Percentiles rank a stretch among this genome's conserved stretches.
Evolutionary conservation across 2,888 invertebrate genomes (phyloP).

Genomic region (Dinocampus coccinellae): DNA sequence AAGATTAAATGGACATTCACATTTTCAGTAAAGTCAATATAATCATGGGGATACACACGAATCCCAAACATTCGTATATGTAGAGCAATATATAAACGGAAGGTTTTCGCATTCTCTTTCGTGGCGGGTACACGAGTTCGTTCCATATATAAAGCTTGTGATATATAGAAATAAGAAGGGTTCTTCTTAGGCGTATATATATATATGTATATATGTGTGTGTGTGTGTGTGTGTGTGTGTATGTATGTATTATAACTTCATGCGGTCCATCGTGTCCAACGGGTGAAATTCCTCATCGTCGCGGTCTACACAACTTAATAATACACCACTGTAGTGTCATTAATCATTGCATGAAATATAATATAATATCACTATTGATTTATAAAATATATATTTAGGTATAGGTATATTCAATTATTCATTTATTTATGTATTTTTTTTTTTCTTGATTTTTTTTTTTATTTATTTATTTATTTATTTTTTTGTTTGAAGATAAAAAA

Average conservation of each 20-base stretch:
- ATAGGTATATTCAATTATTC: not conserved
- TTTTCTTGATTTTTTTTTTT: not conserved
- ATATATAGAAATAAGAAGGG: constrained; percentile 32
- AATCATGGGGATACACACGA: constrained; percentile 4
- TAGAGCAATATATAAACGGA: not conserved
- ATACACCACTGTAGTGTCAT: constrained; percentile 51
- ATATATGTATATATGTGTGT: not conserved
- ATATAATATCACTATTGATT: constrained; percentile 48
- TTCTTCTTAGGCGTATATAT: constrained; percentile 10
- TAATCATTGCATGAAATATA: constrained; percentile 56
- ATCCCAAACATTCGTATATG: not conserved
- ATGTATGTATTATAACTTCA: not conserved
- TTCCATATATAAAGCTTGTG: constrained; percentile 32
- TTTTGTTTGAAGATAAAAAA: too few relatives aligned
- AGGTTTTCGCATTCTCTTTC: constrained; percentile 3
- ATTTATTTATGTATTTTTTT: not conserved
- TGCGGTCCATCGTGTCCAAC: constrained; percentile 49
- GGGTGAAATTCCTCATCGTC: constrained; percentile 49
- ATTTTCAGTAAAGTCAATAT: not conserved
- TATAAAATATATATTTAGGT: too few relatives aligned
- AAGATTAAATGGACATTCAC: not conserved
- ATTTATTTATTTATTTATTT: not conserved
- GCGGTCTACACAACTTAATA: constrained; percentile 52
- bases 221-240: too few relatives aligned
- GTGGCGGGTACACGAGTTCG: constrained; percentile 28